These are phyloP conservation scores for Rhingia rostrata DNA, from an alignment of 2,888 invertebrate species.

Conservation along the genomic window DNA sequence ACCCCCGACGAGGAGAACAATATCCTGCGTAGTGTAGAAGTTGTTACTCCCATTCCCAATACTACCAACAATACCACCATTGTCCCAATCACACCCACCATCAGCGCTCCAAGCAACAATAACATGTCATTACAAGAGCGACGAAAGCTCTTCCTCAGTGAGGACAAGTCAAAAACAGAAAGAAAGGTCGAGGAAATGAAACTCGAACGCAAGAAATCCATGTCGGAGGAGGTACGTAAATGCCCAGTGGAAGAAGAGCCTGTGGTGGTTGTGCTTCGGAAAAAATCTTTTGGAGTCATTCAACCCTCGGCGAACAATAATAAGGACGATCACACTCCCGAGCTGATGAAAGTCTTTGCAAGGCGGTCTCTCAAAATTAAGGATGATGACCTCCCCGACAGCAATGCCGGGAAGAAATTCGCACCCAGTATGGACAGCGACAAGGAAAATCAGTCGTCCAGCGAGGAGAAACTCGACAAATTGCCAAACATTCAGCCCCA, in stretches of 20 bases:
- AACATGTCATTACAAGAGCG: constrained; percentile 80
- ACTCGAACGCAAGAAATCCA: constrained; percentile 80
- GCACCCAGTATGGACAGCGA: constrained; percentile 88
- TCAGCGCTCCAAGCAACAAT: constrained; percentile 19
- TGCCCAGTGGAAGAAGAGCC: constrained; percentile 53
- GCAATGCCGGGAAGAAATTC: constrained; percentile 84
- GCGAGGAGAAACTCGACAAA: constrained; percentile 83
- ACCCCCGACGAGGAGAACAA: constrained; percentile 76
- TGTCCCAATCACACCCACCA: no score
- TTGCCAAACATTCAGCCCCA: constrained; percentile 77
- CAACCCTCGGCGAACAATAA: constrained; percentile 68
- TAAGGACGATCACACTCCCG: constrained; percentile 88
- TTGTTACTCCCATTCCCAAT: constrained; percentile 54
- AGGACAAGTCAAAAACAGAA: constrained; percentile 79
- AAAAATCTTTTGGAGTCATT: constrained; percentile 80
- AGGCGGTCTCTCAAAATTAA: constrained; percentile 91
- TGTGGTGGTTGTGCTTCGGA: constrained; percentile 80
- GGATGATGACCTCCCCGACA: constrained; percentile 87
- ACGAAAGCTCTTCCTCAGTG: constrained; percentile 80
- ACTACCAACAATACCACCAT: constrained; percentile 71
- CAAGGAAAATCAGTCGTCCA: constrained; percentile 87
- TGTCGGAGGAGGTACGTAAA: constrained; percentile 78
- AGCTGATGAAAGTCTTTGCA: constrained; percentile 92
- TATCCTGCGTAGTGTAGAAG: constrained; percentile 66
- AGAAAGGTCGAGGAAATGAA: constrained; percentile 79